Evolutionary conservation across 2,113 vertebrate genomes (phyloP), one percentile per base, ranked within the genome.

Genomic region (Pycnonotus jocosus): DNA sequence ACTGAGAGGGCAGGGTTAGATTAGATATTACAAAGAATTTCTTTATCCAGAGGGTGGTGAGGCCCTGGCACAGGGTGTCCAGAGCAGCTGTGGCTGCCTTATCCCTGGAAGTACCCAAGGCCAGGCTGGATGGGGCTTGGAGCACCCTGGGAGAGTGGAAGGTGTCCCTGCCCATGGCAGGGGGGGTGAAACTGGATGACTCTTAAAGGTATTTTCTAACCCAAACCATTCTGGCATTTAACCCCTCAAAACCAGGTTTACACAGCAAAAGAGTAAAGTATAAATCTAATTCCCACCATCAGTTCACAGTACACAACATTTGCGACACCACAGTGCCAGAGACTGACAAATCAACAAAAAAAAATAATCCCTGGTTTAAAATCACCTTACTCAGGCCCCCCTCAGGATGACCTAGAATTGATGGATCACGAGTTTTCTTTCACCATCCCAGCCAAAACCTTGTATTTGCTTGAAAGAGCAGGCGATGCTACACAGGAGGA

Each of bases 261-360:
- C 30, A 12, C 3, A 50, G 38, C 38, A 35, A 19, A 78, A 47
- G 28, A 48, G 11, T 2, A 3, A 79, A 25, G 38, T 25, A 9
- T 3, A 37, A 71, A 7, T 9, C 48, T 51, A 44, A 74, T 12
- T 40, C 50, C 44, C 23, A 17, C 65, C 9, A 16, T 50, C 60
- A 64, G 12, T 4, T 66, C 19, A 15, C 15, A 44, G 30, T 2
- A 53, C 27, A 3, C 3, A 2, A 48, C 5, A 4, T 17, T 70
- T 2, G 0, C 0, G 0, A 6, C 51, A 50, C 35, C n/a, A 30
- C 80, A 47, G 42, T 7, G 23, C 57, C 44, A 78, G 47, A 44
- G 24, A 18, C 0, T 3, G 17, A 24, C 30, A 64, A 54, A 84
- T 13, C 42, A 54, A 66, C 24, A 69, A 54, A 53, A 71, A 60